Percentiles rank a stretch among this genome's conserved stretches.
phyloP scores from a whole-genome alignment of 92 coral and sea anemone genomes.

The Bergia sp. region DNA sequence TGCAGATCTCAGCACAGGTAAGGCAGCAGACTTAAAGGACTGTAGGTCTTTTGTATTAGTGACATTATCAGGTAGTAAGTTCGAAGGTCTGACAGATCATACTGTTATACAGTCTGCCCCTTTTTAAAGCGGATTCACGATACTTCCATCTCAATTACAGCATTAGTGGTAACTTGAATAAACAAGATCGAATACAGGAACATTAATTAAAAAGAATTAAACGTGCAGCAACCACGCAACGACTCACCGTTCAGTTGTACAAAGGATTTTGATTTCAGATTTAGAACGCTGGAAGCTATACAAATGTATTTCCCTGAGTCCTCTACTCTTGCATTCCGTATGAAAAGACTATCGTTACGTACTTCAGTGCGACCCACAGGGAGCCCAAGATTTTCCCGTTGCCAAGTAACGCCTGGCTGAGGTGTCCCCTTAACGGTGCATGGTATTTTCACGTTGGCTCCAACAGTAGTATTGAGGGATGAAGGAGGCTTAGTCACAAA shows the following conservation, averaged over 20 bases:
- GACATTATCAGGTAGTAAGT: too few species aligned
- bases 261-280: background rate
- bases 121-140: too few species aligned
- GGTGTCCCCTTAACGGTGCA: background rate
- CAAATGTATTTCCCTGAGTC: background rate
- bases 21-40: too few species aligned
- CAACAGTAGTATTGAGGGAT: background rate
- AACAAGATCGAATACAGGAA: too few species aligned
- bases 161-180: too few species aligned
- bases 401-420: background rate
- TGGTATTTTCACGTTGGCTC: background rate
- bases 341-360: background rate
- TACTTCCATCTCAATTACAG: too few species aligned
- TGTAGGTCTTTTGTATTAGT: too few species aligned
- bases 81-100: too few species aligned
- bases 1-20: too few species aligned
- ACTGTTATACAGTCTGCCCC: too few species aligned
- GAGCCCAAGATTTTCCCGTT: background rate
- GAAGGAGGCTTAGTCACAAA: background rate
- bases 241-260: background rate
- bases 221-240: background rate
- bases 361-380: background rate
- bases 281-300: background rate
- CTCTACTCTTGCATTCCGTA: background rate
- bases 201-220: background rate